Base-by-base conservation (phyloP, 2,797 vertebrate species). In the Mus spretus region DNA sequence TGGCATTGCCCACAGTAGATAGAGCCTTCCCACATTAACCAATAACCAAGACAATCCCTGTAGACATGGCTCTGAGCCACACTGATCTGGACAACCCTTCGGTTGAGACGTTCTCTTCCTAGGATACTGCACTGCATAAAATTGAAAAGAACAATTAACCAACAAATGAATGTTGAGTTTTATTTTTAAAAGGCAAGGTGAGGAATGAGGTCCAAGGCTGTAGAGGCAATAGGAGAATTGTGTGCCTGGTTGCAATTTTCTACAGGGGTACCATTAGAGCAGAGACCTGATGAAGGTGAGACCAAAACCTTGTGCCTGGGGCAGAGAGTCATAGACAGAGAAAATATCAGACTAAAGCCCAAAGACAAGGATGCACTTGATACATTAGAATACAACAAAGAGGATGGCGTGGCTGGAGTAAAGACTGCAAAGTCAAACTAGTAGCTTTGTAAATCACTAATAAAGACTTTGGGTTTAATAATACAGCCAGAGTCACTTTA, bases 401-500 rank as follows among this genome's bases (percentile, higher is more conserved):
- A 67, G 67, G 67, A 17, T 78, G 72, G 8, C 26, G 13, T 47
- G 50, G 1, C n/a, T 63, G 47, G 61, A 53, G 26, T 37, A n/a
- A 87, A 47, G 75, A 65, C 20, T 47, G 10, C 34, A 12, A 78
- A 86, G 55, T 40, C n/a, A 75, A 72, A 7, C 15, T 15, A 28
- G 40, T 78, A 59, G 53, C 24, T 77, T 78, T 91, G 9, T 17
- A 77, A 88, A 47, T 86, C 59, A 78, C 31, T 59, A n/a, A 86
- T 65, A 65, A 94, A 55, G 40, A 82, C n/a, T 26, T 78, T 89
- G 61, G 14, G 53, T 88, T 90, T 44, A 70, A 80, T 80, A 91
- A 17, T 89, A 44, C 75, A 94, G 44, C n/a, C 37, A 9, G 50
- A 80, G 53, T 70, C 9, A 53, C 22, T 81, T 28, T 3, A 40